A percentile compares a stretch with the other conserved stretches of the same genome.
Evolutionary conservation across 2,113 vertebrate species (phyloP).

Genomic region (Siniperca chuatsi): DNA sequence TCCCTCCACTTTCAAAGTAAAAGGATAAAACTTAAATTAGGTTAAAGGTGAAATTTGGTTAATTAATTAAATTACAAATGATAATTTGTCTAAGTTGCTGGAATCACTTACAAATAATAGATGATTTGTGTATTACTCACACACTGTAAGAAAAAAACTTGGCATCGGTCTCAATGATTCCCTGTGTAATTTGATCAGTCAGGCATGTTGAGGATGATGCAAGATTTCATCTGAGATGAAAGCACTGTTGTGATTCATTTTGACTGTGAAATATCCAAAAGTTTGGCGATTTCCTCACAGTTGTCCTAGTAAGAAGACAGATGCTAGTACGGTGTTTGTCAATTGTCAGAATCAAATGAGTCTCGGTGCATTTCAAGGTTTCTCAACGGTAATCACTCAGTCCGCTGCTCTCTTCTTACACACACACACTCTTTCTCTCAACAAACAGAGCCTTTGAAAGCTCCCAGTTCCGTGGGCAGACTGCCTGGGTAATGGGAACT

Average conservation of each 20-base stretch:
- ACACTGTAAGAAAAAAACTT: constrained; percentile 7
- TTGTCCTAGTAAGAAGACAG: background rate
- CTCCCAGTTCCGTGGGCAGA: constrained; percentile 30
- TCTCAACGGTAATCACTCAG: constrained; percentile 12
- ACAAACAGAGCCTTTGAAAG: constrained; percentile 38
- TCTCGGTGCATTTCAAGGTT: background rate
- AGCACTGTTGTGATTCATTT: constrained; percentile 52
- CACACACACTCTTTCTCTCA: background rate
- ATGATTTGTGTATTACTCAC: background rate
- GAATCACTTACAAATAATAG: background rate
- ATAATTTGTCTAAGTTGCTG: background rate
- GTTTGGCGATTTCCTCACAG: constrained; percentile 51
- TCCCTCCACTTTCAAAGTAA: constrained; percentile 17
- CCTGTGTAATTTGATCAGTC: background rate
- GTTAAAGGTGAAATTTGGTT: background rate
- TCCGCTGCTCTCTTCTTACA: background rate
- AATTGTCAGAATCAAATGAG: constrained; percentile 1
- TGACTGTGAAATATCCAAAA: constrained; percentile 25
- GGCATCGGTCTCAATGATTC: background rate
- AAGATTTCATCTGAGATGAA: constrained; percentile 48
- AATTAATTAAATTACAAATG: background rate
- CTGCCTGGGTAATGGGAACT: background rate
- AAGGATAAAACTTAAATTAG: background rate
- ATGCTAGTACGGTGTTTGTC: background rate
- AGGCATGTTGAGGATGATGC: constrained; percentile 46